These are phyloP conservation scores for Heterohyrax brucei DNA, from an alignment of 2,797 vertebrate species.

Conservation along the genomic window DNA sequence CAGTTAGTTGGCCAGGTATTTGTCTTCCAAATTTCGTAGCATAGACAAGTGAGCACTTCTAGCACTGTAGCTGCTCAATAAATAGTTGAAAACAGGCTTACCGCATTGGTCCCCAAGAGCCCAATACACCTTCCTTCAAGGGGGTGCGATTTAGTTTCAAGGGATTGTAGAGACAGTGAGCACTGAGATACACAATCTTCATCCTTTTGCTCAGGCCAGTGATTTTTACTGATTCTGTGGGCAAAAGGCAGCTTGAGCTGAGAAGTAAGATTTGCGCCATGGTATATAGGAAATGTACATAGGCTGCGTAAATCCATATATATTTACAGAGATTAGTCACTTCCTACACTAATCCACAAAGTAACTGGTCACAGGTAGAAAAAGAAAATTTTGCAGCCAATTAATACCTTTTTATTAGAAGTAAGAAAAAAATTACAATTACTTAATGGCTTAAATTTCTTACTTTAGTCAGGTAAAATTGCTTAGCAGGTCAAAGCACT, in stretches of 20 bases:
- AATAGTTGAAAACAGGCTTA: background rate
- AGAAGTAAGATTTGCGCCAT: background rate
- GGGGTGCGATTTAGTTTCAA: background rate
- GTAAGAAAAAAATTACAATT: conserved; percentile 65
- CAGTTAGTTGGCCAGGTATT: too few species aligned
- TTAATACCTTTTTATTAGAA: conserved; percentile 55
- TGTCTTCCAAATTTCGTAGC: too few species aligned
- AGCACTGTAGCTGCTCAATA: background rate
- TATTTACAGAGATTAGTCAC: conserved; percentile 7
- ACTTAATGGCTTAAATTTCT: conserved; percentile 74
- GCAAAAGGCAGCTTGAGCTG: background rate
- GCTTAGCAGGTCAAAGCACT: conserved; percentile 63
- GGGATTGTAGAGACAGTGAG: background rate
- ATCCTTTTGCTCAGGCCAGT: background rate
- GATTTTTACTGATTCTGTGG: background rate
- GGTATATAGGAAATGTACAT: background rate
- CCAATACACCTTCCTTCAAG: background rate
- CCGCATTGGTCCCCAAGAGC: background rate
- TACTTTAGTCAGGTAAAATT: conserved; percentile 70
- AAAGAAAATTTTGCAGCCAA: background rate
- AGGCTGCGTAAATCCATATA: background rate
- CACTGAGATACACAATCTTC: too few species aligned
- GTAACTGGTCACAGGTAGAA: background rate
- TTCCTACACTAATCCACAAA: background rate
- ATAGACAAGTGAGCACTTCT: too few species aligned